Evolutionary conservation across 2,113 vertebrate genomes (phyloP).

Genomic region (Mandrillus leucophaeus): DNA sequence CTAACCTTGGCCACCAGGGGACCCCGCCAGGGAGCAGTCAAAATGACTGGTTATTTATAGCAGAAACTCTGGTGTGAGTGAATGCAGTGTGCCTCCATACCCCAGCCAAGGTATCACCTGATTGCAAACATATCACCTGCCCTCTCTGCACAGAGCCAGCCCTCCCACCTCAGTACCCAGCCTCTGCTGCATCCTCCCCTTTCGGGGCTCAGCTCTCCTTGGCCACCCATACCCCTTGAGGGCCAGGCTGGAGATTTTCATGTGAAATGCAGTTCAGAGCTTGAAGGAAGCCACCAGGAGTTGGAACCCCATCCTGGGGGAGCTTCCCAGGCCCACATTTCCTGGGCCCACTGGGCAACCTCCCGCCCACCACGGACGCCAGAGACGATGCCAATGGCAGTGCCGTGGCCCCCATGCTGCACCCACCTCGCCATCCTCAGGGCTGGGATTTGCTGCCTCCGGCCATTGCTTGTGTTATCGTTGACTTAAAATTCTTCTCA

Average conservation of each 20-base stretch:
- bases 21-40: background rate
- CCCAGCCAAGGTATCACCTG: fast-evolving
- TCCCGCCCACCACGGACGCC: fast-evolving
- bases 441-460: too few relatives aligned
- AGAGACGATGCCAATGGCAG: fast-evolving
- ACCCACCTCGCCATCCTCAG: background rate
- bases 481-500: background rate
- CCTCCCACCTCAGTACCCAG: fast-evolving
- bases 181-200: background rate
- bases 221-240: fast-evolving
- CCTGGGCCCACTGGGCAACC: fast-evolving
- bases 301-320: fast-evolving
- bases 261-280: too few relatives aligned
- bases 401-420: fast-evolving
- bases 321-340: background rate
- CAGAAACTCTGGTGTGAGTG: fast-evolving
- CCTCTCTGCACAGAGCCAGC: background rate
- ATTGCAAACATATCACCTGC: fast-evolving
- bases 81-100: fast-evolving
- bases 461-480: too few relatives aligned
- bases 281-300: background rate
- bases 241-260: background rate
- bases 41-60: fast-evolving
- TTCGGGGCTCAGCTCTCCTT: fast-evolving
- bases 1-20: fast-evolving